Conservation (phyloP, 2,797 vertebrate species). For the Smutsia temminckii region DNA sequence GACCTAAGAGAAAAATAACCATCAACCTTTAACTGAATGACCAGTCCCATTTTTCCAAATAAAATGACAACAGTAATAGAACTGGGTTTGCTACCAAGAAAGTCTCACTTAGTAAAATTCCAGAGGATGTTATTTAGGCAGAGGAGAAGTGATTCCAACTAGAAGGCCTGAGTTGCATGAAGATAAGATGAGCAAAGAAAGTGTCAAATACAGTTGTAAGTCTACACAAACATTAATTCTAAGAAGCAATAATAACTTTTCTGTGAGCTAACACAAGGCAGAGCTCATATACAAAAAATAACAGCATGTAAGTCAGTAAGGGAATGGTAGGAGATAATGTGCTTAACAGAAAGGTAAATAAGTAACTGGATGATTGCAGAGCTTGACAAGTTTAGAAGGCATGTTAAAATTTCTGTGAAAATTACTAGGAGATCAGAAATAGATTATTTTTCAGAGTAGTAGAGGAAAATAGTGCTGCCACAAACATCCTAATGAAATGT, state of each 20-base stretch:
- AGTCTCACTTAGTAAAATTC: not conserved
- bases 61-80: not conserved
- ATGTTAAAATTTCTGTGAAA: constrained; percentile 12
- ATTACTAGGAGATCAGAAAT: not conserved
- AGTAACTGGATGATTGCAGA: not conserved
- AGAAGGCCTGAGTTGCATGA: not conserved
- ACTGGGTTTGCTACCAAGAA: not conserved
- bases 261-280: not conserved
- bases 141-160: not conserved
- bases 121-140: not conserved
- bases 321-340: not conserved
- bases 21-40: not conserved
- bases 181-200: not conserved
- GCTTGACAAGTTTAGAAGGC: not conserved
- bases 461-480: not conserved
- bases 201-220: not conserved
- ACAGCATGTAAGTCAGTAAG: not conserved
- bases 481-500: not conserved
- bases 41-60: not conserved
- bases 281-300: not conserved
- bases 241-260: not conserved
- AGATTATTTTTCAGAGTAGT: not conserved
- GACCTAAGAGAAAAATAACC: not conserved
- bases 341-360: not conserved
- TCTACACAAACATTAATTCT: not conserved